Evolutionary conservation across 2,113 vertebrate species (phyloP), one percentile per base, ranked within the genome.

Genomic region (Lophura nycthemera): DNA sequence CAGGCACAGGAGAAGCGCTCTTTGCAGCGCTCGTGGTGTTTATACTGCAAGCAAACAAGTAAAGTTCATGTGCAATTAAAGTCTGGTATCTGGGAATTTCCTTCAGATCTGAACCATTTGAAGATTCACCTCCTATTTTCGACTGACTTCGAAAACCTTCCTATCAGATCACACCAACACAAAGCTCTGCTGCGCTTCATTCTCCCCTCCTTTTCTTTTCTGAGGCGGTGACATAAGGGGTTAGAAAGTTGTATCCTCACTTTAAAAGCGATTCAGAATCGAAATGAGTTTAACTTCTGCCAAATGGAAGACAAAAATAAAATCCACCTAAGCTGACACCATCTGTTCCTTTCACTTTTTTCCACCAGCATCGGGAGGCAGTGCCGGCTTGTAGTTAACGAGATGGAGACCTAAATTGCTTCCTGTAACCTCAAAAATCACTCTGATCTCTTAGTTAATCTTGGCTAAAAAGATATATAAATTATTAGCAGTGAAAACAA

Each of bases 401-500:
- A 87, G 60, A 79, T 47, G 42, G 59, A 88, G 32, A 77, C 38
- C 21, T 64, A 57, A 89, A 80, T 70, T 80, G 54, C 76, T 95
- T 96, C 90, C 88, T 67, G 43, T 70, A 92, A 64, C 57, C 65
- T 88, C 86, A 43, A 76, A 85, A 95, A 95, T 83, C 91, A 76
- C 65, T 88, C 76, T 57, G 52, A 88, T 77, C 36, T 81, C 88
- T 96, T 71, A 64, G 83, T 60, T 76, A 79, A 45, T 48, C 67
- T 80, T 93, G 90, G 88, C 86, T 86, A 47, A 72, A 93, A 73
- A 72, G 40, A 54, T 54, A 54, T 7, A 29, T 54, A 30, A 54
- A 90, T 27, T 63, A 89, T 90, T 88, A 92, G 89, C 72, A 89
- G 52, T 32, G 32, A 91, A 93, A 89, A 92, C 88, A 93, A 92